phyloP scores from a whole-genome alignment of 2,113 vertebrate genomes.

The Microcebus jonahi region DNA sequence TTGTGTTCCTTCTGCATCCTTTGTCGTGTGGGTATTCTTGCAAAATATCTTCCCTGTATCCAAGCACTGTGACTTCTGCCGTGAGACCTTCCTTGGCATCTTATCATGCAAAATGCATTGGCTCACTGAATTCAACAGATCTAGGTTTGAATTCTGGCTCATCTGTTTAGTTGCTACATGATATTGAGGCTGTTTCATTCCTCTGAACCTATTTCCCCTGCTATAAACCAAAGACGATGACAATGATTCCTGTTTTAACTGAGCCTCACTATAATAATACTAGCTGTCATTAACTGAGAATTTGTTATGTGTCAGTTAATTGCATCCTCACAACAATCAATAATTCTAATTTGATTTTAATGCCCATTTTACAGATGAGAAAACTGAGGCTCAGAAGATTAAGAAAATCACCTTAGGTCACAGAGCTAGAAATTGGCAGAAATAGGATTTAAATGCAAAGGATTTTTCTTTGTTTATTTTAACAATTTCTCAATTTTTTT shows the following conservation, averaged over 20 bases:
- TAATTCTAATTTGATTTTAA: neutral
- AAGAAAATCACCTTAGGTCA: neutral
- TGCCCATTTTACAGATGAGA: neutral
- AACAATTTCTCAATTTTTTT: neutral
- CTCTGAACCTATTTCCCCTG: neutral
- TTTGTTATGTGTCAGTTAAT: neutral
- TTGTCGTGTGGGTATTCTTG: neutral
- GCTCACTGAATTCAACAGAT: neutral
- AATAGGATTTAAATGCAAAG: neutral
- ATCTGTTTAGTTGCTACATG: neutral
- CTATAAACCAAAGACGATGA: neutral
- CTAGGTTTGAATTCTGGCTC: neutral
- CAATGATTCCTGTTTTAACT: neutral
- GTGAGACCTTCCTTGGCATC: neutral
- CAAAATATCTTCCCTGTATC: neutral
- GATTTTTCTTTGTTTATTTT: neutral
- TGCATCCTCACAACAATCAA: neutral
- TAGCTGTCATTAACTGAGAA: neutral
- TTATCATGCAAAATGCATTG: accelerated
- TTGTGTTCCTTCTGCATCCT: neutral
- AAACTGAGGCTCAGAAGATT: slow-evolving; percentile 34
- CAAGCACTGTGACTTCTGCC: neutral
- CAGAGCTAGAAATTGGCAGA: neutral
- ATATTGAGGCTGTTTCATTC: neutral
- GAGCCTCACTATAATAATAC: neutral